A percentile compares a stretch with the other conserved stretches of the same genome.
Evolutionary conservation across 2,797 vertebrate species (phyloP).

Genomic region (Taenioides sp.): DNA sequence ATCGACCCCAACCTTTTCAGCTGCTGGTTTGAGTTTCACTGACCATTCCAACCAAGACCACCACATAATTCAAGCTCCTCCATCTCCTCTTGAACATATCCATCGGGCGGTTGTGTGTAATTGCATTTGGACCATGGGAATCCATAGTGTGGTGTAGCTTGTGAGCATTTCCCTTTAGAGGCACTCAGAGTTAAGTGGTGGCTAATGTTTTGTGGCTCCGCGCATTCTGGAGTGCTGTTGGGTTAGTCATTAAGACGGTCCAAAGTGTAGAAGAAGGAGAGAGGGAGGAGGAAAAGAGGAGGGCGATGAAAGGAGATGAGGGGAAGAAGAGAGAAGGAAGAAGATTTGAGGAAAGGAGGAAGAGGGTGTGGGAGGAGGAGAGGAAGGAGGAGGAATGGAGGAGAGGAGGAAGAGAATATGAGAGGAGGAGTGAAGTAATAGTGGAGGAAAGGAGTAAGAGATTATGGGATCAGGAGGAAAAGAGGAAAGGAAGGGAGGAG

Average conservation of each 20-base stretch:
- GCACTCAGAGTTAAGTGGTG: slow-evolving; percentile 69
- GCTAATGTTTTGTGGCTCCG: slow-evolving; percentile 69
- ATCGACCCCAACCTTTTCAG: slow-evolving; percentile 29
- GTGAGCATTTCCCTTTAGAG: slow-evolving; percentile 69
- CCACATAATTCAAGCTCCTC: slow-evolving; percentile 60
- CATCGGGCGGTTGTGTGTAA: slow-evolving; percentile 67
- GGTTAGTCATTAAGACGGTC: slow-evolving; percentile 56
- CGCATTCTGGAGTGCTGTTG: slow-evolving; percentile 54
- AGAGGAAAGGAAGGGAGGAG: no score
- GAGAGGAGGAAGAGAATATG: no score
- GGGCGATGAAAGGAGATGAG: no score
- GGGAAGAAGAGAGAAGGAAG: no score
- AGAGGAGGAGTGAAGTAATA: no score
- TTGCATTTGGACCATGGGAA: slow-evolving; percentile 62
- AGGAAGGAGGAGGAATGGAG: no score
- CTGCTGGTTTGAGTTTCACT: slow-evolving; percentile 40
- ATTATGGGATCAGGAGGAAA: no score
- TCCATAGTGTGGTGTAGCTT: slow-evolving; percentile 66
- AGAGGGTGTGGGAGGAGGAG: no score
- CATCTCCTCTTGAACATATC: slow-evolving; percentile 61
- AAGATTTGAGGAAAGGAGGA: no score
- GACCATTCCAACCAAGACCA: slow-evolving; percentile 46
- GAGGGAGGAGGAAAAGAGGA: background rate
- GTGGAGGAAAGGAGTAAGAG: no score
- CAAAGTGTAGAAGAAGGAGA: slow-evolving; percentile 16